Conservation (phyloP, 2,888 invertebrate species). For the Melipona beecheii region DNA sequence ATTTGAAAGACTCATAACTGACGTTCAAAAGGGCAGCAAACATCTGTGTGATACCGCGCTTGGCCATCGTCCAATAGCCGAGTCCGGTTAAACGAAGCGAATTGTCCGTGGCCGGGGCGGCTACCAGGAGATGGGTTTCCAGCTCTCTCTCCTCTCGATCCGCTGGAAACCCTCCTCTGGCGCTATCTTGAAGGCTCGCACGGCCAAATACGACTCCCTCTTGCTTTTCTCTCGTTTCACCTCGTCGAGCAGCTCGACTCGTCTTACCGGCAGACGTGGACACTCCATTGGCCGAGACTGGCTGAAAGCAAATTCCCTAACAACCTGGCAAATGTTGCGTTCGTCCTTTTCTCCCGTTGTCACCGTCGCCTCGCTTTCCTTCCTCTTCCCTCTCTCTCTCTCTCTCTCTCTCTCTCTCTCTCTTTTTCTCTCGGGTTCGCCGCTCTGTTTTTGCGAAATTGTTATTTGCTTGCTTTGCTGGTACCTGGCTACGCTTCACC, state of each 20-base stretch:
- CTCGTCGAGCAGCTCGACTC: conserved; percentile 11
- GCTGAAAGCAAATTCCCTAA: conserved; percentile 56
- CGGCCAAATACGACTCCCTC: conserved; percentile 38
- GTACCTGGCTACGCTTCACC: neutral
- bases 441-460: conserved; percentile 1
- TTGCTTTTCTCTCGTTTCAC: conserved; percentile 43
- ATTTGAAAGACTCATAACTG: conserved; percentile 74
- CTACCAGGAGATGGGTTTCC: conserved; percentile 42
- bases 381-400: neutral
- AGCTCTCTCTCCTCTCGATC: neutral
- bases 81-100: conserved; percentile 79
- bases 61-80: conserved; percentile 72
- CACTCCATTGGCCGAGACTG: conserved; percentile 21
- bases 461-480: neutral
- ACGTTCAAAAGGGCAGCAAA: conserved; percentile 75
- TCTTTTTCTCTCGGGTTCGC: too few relatives aligned
- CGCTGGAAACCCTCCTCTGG: neutral
- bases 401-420: too few relatives aligned
- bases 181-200: conserved; percentile 39
- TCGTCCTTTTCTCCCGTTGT: neutral
- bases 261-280: conserved; percentile 35
- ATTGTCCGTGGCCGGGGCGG: conserved; percentile 71
- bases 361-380: neutral
- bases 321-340: conserved; percentile 23
- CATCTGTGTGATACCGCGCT: conserved; percentile 72